A percentile compares a stretch with the other conserved stretches of the same genome.
These are phyloP conservation scores for Noturus placidus DNA, from an alignment of 2,113 vertebrate species.

Conservation along the genomic window DNA sequence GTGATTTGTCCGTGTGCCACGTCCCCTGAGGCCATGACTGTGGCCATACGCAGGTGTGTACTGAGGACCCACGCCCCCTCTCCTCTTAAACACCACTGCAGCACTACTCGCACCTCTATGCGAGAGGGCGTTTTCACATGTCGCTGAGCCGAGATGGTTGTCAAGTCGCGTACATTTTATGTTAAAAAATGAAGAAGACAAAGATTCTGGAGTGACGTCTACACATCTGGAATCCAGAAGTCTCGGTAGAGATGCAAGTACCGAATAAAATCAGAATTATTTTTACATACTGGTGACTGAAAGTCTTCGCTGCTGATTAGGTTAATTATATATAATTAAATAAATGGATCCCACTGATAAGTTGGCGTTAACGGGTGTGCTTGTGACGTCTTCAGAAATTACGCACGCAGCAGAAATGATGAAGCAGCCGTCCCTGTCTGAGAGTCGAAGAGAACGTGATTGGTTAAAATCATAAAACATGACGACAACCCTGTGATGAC, in stretches of 20 bases:
- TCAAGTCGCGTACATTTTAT: neutral
- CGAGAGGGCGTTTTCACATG: neutral
- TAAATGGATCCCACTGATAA: too few species aligned
- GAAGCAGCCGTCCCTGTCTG: neutral
- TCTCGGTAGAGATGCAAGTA: neutral
- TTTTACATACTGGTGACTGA: neutral
- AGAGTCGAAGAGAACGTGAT: neutral
- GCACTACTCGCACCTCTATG: neutral
- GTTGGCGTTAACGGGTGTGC: neutral
- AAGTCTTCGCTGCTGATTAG: neutral
- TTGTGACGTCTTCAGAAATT: neutral
- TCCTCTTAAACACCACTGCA: neutral
- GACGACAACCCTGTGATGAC: neutral
- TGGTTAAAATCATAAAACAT: neutral
- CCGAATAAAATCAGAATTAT: neutral
- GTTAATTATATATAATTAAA: neutral
- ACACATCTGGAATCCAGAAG: too few species aligned
- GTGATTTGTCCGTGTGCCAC: constrained; percentile 96
- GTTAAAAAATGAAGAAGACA: neutral
- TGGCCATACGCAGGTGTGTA: constrained; percentile 90
- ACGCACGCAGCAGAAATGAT: neutral
- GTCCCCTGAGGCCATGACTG: constrained; percentile 94
- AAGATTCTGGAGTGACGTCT: neutral
- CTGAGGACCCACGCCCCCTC: neutral
- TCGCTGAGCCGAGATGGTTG: neutral